Percentiles rank a stretch among this genome's conserved stretches.
These are phyloP conservation scores for Lepilemur septentrionalis DNA, from an alignment of 2,797 vertebrate species.

Conservation along the genomic window DNA sequence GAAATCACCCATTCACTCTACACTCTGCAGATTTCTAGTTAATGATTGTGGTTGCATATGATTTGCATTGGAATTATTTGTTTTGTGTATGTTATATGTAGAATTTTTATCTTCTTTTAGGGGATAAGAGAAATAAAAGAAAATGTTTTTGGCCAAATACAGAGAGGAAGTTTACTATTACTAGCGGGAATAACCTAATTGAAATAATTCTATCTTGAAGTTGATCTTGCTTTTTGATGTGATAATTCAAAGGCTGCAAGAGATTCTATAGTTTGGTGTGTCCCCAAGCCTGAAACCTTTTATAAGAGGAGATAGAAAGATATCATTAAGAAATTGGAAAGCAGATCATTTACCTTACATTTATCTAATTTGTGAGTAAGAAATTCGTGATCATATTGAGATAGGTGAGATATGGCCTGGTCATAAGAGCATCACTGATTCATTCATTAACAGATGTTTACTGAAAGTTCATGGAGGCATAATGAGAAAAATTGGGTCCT, in stretches of 20 bases:
- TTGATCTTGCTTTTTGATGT: neutral
- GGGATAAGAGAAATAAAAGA: neutral
- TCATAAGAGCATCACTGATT: neutral
- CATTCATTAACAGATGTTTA: neutral
- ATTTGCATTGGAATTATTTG: slow-evolving; percentile 24
- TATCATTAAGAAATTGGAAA: neutral
- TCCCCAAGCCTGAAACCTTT: neutral
- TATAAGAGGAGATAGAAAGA: neutral
- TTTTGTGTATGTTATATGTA: neutral
- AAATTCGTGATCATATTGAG: neutral
- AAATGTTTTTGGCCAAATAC: neutral
- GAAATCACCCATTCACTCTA: neutral
- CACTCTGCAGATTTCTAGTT: neutral
- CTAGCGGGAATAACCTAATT: neutral
- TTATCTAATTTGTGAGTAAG: neutral
- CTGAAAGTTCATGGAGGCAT: neutral
- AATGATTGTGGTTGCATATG: neutral
- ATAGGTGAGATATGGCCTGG: neutral
- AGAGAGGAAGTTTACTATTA: neutral
- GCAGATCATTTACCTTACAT: neutral
- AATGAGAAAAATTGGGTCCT: neutral
- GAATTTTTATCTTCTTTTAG: neutral
- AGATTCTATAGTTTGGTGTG: neutral
- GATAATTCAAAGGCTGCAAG: neutral
- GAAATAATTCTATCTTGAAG: neutral